Conservation (phyloP, 2,113 vertebrate species). For the Rhineura floridana region DNA sequence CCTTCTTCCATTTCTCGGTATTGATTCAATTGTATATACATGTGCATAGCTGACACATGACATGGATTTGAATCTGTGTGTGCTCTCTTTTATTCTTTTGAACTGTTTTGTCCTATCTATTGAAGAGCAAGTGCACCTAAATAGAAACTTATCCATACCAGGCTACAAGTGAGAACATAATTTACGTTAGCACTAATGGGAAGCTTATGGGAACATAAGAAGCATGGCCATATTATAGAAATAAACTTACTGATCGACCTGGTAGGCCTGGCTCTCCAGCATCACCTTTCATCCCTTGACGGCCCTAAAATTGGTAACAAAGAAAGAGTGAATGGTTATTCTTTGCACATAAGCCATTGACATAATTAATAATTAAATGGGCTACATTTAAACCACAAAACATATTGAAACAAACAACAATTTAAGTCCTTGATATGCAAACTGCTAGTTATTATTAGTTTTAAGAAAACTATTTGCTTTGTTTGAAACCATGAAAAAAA, state of each 20-base stretch:
- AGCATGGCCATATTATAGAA: background rate
- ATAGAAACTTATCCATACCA: background rate
- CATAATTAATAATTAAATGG: background rate
- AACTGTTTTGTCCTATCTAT: background rate
- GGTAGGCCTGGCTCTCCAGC: constrained; percentile 90
- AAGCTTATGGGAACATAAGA: constrained; percentile 12
- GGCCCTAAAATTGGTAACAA: constrained; percentile 81
- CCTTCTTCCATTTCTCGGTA: background rate
- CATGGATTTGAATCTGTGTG: background rate
- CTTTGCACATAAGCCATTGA: background rate
- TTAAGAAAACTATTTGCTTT: too few species aligned
- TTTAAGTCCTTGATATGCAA: too few species aligned
- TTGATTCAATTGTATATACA: background rate
- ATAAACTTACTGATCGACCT: constrained; percentile 78
- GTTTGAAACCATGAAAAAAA: too few species aligned
- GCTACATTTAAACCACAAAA: background rate
- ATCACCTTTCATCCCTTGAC: constrained; percentile 93
- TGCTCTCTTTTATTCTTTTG: background rate
- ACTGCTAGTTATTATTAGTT: too few species aligned
- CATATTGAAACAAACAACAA: background rate
- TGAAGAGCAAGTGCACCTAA: background rate
- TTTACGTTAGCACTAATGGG: background rate
- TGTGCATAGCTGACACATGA: background rate
- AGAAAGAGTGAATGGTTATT: background rate
- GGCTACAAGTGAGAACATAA: background rate